Base-by-base conservation (phyloP, 2,797 vertebrate species). In the Diglossa cyanea region DNA sequence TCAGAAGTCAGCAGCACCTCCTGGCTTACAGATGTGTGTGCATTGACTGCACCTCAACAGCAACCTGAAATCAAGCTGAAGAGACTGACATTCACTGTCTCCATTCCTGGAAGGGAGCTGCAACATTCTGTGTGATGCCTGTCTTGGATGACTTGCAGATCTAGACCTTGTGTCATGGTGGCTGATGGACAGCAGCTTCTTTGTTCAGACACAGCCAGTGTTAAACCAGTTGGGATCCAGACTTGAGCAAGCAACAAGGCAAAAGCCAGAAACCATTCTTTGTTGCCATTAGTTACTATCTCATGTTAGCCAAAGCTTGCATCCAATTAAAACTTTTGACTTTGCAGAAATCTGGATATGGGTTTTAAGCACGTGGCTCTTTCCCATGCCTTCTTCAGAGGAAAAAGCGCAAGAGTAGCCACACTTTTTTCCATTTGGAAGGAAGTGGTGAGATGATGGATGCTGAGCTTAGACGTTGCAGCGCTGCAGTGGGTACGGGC, bases 401-500 rank as follows among this genome's bases (percentile, higher is more conserved):
- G 72, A 19, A 37, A 17, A 74, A 35, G 25, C 3, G 8, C 26
- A 42, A 4, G 1, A 40, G 50, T 2, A 72, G 26, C 57, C 60
- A 37, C 0, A 1, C 11, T 55, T 73, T 86, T n/a, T 73, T 33
- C n/a, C 17, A 7, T 23, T 44, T 42, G 45, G 48, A 78, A 78
- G 31, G 18, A 25, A 58, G 55, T 1, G 17, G 5, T 15, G 21
- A 7, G 1, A 0, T 15, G 55, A 8, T 12, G n/a, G 28, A 3
- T 19, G 31, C 31, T 28, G 25, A 2, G 3, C 35, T 37, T 1
- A 10, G 16, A 5, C 20, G 63, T 6, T 10, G 1, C 67, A 42
- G 31, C 1, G 54, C 17, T 18, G 0, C 67, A n/a, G 20, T 2
- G 16, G 6, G 23, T 26, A 47, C 10, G 0, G 1, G 13, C 6